These are phyloP conservation scores for Mizuhopecten yessoensis DNA, from an alignment of 1,140 invertebrate species.

Conservation along the genomic window DNA sequence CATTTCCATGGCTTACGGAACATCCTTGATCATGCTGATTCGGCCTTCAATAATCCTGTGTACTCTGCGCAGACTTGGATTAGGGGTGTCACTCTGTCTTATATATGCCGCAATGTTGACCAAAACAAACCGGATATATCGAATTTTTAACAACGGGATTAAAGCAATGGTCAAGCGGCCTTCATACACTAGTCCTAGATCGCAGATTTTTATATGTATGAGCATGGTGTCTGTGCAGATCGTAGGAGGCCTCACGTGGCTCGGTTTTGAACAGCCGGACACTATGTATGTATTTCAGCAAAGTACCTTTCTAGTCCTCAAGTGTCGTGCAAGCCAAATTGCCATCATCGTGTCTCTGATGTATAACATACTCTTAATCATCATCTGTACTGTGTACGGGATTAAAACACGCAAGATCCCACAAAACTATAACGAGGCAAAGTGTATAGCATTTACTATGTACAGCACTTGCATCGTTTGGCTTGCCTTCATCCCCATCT, in stretches of 20 bases:
- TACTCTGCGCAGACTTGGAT: constrained; percentile 86
- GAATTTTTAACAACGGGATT: constrained; percentile 88
- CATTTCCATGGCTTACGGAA: constrained; percentile 81
- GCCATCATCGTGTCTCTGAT: constrained; percentile 89
- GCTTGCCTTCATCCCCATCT: constrained; percentile 90
- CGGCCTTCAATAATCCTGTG: constrained; percentile 87
- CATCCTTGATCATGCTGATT: constrained; percentile 81
- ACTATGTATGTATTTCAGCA: constrained; percentile 70
- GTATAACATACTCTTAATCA: constrained; percentile 90
- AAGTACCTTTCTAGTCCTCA: constrained; percentile 84
- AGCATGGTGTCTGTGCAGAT: constrained; percentile 87
- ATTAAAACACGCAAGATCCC: constrained; percentile 95
- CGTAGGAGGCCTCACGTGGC: constrained; percentile 84
- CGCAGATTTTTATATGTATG: constrained; percentile 95
- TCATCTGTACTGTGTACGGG: constrained; percentile 90
- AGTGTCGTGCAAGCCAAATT: constrained; percentile 88
- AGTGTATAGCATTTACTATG: constrained; percentile 97
- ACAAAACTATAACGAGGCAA: constrained; percentile 98
- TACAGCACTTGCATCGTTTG: constrained; percentile 93
- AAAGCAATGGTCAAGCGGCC: constrained; percentile 94
- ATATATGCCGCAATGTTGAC: constrained; percentile 91
- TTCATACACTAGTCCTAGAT: constrained; percentile 96
- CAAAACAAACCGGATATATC: constrained; percentile 90
- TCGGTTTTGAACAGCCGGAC: constrained; percentile 86
- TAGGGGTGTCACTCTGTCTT: constrained; percentile 89